phyloP scores from a whole-genome alignment of 2,113 vertebrate genomes.

The Saguinus imperator region DNA sequence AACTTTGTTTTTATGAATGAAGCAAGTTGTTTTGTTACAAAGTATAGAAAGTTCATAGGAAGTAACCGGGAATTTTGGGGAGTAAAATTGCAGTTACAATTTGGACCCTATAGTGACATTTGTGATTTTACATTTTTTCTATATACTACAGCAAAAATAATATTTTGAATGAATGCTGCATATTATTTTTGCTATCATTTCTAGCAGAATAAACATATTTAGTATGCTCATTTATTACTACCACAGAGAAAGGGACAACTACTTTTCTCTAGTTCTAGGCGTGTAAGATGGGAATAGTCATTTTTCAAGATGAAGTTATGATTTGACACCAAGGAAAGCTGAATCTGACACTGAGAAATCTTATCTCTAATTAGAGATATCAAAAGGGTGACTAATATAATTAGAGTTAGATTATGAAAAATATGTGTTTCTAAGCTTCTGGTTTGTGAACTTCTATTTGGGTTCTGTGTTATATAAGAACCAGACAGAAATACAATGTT shows the following conservation, averaged over 20 bases:
- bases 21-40: not conserved
- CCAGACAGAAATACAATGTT: not conserved
- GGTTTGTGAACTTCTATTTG: not conserved
- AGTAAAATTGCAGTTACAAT: not conserved
- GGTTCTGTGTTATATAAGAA: not conserved
- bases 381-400: not conserved
- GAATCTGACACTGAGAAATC: not conserved
- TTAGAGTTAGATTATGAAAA: not conserved
- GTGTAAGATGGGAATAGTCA: not conserved
- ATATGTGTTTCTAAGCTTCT: not conserved
- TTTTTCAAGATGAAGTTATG: not conserved
- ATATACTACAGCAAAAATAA: not conserved
- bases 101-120: not conserved
- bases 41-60: not conserved
- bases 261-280: not conserved
- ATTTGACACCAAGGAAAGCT: not conserved
- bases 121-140: not conserved
- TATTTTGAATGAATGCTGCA: not conserved
- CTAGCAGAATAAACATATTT: not conserved
- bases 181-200: not conserved
- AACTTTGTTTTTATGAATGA: not conserved
- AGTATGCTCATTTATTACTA: not conserved
- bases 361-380: not conserved
- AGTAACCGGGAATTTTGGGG: not conserved
- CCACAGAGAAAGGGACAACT: not conserved